A percentile compares a stretch with the other conserved stretches of the same genome.
phyloP scores from a whole-genome alignment of 2,113 vertebrate species.

The Mixornis gularis region DNA sequence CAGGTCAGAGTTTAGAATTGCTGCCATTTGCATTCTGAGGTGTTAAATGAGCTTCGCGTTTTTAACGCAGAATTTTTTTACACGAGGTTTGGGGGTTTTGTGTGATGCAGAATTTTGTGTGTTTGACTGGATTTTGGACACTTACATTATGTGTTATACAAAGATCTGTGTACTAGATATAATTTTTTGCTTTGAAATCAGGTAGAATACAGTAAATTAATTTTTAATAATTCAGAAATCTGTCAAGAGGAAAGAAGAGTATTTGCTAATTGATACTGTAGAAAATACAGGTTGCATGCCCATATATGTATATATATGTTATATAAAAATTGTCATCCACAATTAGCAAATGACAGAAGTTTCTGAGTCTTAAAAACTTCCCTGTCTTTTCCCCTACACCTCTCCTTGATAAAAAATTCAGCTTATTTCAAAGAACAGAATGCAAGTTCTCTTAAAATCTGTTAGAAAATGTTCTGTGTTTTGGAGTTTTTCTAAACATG shows the following conservation, averaged over 20 bases:
- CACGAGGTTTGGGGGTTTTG: neutral
- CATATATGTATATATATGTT: neutral
- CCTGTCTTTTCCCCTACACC: neutral
- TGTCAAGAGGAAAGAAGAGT: neutral
- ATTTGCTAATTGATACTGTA: neutral
- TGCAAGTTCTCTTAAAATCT: neutral
- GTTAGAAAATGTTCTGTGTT: neutral
- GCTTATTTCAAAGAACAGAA: neutral
- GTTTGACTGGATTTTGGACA: neutral
- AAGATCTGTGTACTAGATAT: neutral
- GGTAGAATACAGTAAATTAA: neutral
- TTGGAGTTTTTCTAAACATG: neutral
- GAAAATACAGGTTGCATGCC: neutral
- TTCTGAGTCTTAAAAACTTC: neutral
- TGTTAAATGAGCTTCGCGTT: neutral
- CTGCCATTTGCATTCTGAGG: neutral
- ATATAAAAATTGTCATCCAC: neutral
- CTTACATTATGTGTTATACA: neutral
- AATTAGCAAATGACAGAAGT: neutral
- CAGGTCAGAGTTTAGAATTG: slow-evolving; percentile 68
- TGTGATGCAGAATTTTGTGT: neutral
- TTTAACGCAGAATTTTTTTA: neutral
- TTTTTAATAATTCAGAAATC: neutral
- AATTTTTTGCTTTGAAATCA: neutral
- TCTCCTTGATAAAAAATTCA: neutral